These are phyloP conservation scores for Gallinago jamesoni DNA, from an alignment of 2,113 vertebrate species.

Conservation along the genomic window DNA sequence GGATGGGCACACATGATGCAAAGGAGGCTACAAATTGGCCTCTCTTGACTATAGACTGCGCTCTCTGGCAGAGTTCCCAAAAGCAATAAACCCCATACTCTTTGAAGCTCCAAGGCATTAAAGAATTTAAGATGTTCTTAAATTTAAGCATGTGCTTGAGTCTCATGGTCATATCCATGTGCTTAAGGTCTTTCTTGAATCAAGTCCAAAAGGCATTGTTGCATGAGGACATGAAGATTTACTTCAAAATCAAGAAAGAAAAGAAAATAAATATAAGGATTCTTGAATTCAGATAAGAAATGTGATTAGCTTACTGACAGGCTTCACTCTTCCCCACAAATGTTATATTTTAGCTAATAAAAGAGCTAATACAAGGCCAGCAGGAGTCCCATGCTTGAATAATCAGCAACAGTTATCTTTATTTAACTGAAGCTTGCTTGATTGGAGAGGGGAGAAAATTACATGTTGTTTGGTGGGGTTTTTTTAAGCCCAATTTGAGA, in stretches of 20 bases:
- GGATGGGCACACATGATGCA: not conserved
- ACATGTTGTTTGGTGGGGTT: fast-evolving
- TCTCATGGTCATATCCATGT: not conserved
- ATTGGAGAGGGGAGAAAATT: not conserved
- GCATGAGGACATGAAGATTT: not conserved
- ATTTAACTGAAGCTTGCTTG: not conserved
- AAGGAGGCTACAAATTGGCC: not conserved
- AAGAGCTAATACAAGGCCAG: not conserved
- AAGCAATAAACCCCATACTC: not conserved
- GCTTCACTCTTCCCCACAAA: not conserved
- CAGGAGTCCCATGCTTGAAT: not conserved
- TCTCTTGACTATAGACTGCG: not conserved
- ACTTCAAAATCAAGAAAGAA: not conserved
- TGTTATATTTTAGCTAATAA: not conserved
- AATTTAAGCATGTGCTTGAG: not conserved
- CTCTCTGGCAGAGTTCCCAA: not conserved
- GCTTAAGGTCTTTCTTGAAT: not conserved
- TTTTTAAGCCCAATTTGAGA: not conserved
- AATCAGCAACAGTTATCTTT: not conserved
- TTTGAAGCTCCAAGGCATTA: not conserved
- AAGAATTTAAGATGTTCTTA: not conserved
- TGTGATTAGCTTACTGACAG: not conserved
- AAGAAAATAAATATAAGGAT: not conserved
- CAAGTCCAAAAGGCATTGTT: not conserved
- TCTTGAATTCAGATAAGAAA: not conserved